These are phyloP conservation scores for Bombus polaris DNA, from an alignment of 1,140 invertebrate species.

Conservation along the genomic window DNA sequence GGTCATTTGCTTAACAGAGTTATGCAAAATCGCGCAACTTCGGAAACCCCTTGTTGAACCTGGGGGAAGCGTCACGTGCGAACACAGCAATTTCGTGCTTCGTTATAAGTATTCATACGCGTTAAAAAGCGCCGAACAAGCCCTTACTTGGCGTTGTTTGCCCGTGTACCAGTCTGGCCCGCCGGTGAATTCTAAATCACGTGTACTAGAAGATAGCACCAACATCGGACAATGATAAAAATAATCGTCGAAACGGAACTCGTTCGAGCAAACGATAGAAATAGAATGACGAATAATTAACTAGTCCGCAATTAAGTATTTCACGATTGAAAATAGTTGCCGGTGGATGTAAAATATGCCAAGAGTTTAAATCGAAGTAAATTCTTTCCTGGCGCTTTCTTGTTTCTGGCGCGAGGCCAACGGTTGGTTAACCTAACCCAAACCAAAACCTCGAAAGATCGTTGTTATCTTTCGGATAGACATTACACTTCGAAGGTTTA, in stretches of 20 bases:
- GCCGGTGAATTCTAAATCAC: not conserved
- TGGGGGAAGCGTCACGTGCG: constrained; percentile 46
- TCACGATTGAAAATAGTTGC: constrained; percentile 23
- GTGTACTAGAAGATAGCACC: not conserved
- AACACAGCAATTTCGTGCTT: constrained; percentile 36
- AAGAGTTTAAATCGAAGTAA: too few relatives aligned
- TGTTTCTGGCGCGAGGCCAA: constrained; percentile 28
- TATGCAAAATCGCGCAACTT: constrained; percentile 66
- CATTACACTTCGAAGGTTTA: constrained; percentile 22
- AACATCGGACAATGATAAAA: not conserved
- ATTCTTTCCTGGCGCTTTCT: constrained; percentile 27
- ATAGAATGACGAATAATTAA: not conserved
- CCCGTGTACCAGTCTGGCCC: not conserved
- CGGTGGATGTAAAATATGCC: too few relatives aligned
- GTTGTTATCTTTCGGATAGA: constrained; percentile 33
- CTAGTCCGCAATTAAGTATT: too few relatives aligned
- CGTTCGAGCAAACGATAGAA: not conserved
- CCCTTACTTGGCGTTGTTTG: constrained; percentile 4
- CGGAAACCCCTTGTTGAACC: constrained; percentile 55
- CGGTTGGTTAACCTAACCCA: constrained; percentile 49
- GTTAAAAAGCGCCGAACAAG: constrained; percentile 42
- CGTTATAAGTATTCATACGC: constrained; percentile 61
- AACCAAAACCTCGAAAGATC: constrained; percentile 20
- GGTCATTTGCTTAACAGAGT: constrained; percentile 71
- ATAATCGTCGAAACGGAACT: not conserved